Percentiles rank a stretch among this genome's conserved stretches.
Conservation (phyloP, 2,888 invertebrate genomes). For the Nomada ferruginata region DNA sequence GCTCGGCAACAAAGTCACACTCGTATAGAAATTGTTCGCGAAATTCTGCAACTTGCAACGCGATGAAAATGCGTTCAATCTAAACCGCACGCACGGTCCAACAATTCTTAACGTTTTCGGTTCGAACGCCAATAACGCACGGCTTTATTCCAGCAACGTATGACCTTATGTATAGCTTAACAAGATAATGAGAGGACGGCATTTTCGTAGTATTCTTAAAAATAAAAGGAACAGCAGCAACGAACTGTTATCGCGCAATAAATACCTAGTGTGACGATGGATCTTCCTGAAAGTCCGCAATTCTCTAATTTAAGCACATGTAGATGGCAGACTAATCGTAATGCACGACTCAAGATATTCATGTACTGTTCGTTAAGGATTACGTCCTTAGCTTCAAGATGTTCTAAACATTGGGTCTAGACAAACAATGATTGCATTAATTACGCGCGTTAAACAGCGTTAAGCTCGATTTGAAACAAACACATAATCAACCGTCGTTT, state of each 20-base stretch:
- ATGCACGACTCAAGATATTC: slow-evolving; percentile 89
- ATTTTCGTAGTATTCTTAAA: background rate
- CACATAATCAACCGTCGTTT: slow-evolving; percentile 10
- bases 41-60: no score
- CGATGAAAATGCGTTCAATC: no score
- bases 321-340: slow-evolving; percentile 89
- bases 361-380: slow-evolving; percentile 89
- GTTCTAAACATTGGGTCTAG: slow-evolving; percentile 89
- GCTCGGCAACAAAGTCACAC: no score
- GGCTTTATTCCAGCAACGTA: no score
- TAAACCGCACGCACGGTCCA: no score
- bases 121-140: no score
- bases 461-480: slow-evolving; percentile 24
- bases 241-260: slow-evolving; percentile 53
- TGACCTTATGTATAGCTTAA: background rate
- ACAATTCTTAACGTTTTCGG: no score
- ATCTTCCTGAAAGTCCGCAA: slow-evolving; percentile 90
- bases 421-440: slow-evolving; percentile 70
- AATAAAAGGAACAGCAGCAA: slow-evolving; percentile 18
- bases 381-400: slow-evolving; percentile 88
- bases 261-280: slow-evolving; percentile 90
- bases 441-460: slow-evolving; percentile 38
- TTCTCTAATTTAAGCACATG: slow-evolving; percentile 92
- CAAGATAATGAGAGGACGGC: background rate
- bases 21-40: no score